phyloP scores from a whole-genome alignment of 2,797 vertebrate species.

The Lacerta viridis region DNA sequence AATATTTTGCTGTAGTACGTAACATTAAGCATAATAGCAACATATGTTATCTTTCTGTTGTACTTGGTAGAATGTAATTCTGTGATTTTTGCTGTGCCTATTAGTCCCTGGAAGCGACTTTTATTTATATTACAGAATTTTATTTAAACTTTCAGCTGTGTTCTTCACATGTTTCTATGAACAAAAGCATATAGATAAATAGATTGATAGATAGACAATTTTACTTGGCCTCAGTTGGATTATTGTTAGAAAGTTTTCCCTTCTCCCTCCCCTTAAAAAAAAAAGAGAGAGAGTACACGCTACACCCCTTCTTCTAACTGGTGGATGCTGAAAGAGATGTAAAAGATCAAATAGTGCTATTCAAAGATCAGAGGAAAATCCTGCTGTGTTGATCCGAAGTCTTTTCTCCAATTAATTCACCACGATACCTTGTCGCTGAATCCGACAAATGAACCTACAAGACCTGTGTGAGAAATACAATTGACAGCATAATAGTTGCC shows the following conservation, averaged over 20 bases:
- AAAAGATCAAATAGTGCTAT: constrained; percentile 34
- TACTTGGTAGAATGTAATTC: no score
- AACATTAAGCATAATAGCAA: no score
- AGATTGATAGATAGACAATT: not conserved
- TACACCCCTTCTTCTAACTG: constrained; percentile 2
- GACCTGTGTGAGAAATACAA: constrained; percentile 14
- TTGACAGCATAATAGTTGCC: constrained; percentile 34
- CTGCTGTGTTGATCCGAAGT: constrained; percentile 7
- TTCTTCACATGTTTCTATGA: no score
- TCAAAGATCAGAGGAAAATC: constrained; percentile 6
- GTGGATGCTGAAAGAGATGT: constrained; percentile 34
- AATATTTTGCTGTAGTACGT: no score
- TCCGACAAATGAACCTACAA: constrained; percentile 15
- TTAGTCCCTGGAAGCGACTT: no score
- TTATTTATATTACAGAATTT: no score
- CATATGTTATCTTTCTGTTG: no score
- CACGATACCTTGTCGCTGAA: constrained; percentile 2
- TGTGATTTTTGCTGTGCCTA: no score
- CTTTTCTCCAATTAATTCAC: constrained; percentile 16
- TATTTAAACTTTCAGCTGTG: no score
- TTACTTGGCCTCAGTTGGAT: not conserved
- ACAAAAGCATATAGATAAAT: no score
- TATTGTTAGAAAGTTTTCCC: not conserved
- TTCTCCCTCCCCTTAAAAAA: no score
- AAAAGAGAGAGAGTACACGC: not conserved